phyloP scores from a whole-genome alignment of 2,113 vertebrate species.

The Circaetus gallicus region DNA sequence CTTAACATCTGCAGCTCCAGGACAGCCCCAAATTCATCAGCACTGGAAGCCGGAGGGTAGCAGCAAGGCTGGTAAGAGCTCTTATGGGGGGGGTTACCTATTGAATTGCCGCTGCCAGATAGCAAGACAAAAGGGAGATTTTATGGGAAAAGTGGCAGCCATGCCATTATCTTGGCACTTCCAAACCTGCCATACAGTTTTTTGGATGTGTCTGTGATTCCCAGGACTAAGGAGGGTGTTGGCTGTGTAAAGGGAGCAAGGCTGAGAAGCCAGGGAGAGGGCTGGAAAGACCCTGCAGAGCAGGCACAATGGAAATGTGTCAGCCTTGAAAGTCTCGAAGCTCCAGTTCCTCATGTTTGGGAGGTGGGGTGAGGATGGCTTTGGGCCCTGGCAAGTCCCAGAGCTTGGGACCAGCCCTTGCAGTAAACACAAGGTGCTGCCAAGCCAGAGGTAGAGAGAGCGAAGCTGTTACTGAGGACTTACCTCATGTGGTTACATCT shows the following conservation, averaged over 20 bases:
- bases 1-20: slow-evolving; percentile 48
- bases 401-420: background rate
- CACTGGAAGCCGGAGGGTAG: background rate
- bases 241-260: background rate
- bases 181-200: background rate
- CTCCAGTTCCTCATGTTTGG: background rate
- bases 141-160: background rate
- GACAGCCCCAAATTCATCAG: slow-evolving; percentile 8
- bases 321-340: background rate
- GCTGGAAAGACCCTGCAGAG: background rate
- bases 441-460: background rate
- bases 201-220: background rate
- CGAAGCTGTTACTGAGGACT: background rate
- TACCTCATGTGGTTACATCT: background rate
- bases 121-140: background rate
- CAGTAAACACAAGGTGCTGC: background rate
- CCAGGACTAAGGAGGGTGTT: background rate
- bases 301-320: background rate
- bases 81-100: background rate
- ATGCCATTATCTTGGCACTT: background rate
- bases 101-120: background rate
- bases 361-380: background rate
- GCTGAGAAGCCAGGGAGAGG: background rate
- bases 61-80: slow-evolving; percentile 48
- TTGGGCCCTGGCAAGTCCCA: background rate